phyloP scores from a whole-genome alignment of 23 tunicate species.

The Oikopleura vanhoeffeni region DNA sequence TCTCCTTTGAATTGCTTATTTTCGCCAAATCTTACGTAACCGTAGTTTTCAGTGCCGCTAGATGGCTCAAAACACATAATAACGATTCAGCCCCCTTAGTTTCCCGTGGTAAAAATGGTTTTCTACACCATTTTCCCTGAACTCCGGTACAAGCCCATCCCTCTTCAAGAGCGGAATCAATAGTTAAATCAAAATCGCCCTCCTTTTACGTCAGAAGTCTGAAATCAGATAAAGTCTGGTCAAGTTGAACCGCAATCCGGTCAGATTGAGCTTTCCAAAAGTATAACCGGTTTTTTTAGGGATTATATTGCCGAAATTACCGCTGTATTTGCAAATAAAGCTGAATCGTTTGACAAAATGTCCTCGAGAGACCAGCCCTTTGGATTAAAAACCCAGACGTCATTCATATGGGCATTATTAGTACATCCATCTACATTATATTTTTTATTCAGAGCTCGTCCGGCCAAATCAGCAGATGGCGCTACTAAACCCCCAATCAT shows the following conservation, averaged over 20 bases:
- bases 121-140: conserved; percentile 13
- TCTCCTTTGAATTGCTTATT: background rate
- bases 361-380: background rate
- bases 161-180: background rate
- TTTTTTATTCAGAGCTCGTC: background rate
- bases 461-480: background rate
- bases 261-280: too few species aligned
- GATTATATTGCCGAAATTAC: too few species aligned
- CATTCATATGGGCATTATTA: background rate
- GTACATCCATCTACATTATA: background rate
- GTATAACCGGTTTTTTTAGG: background rate
- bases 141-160: conserved; percentile 7
- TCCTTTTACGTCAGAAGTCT: background rate
- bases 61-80: conserved; percentile 4
- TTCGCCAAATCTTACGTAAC: background rate
- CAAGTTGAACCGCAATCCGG: background rate
- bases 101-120: background rate
- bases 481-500: conserved; percentile 4
- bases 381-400: conserved; percentile 13
- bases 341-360: background rate
- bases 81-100: conserved; percentile 10
- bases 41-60: background rate
- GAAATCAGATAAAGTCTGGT: background rate
- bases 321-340: too few species aligned
- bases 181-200: background rate